A percentile compares a stretch with the other conserved stretches of the same genome.
Evolutionary conservation across 2,888 invertebrate genomes (phyloP).

Genomic region (Orthosia gothica): DNA sequence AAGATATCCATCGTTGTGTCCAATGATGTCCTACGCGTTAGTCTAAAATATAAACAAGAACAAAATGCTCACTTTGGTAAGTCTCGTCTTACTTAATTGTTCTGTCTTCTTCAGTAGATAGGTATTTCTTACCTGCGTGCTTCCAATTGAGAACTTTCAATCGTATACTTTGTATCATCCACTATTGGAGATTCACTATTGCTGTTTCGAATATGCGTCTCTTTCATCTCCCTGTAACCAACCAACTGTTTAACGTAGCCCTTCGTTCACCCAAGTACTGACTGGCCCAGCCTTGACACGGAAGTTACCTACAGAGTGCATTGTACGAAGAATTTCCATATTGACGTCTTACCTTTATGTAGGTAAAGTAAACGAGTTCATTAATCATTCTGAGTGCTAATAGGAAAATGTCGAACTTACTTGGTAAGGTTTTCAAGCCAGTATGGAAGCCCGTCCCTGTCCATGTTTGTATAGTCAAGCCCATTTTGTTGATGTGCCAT

Average conservation of each 20-base stretch:
- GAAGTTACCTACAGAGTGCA: conserved; percentile 71
- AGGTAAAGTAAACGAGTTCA: conserved; percentile 61
- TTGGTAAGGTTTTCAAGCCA: conserved; percentile 89
- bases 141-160: conserved; percentile 74
- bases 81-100: neutral
- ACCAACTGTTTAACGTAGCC: conserved; percentile 23
- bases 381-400: conserved; percentile 73
- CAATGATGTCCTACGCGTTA: conserved; percentile 83
- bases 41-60: conserved; percentile 70
- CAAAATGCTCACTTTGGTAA: conserved; percentile 3
- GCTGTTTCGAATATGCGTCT: conserved; percentile 83
- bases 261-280: conserved; percentile 36
- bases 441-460: conserved; percentile 79
- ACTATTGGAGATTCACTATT: conserved; percentile 73
- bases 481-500: conserved; percentile 86
- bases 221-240: conserved; percentile 86
- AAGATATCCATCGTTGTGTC: conserved; percentile 82
- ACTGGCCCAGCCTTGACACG: conserved; percentile 77
- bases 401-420: conserved; percentile 73
- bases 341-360: conserved; percentile 68
- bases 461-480: conserved; percentile 79
- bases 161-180: conserved; percentile 70
- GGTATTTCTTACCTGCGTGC: conserved; percentile 73
- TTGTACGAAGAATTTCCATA: conserved; percentile 70
- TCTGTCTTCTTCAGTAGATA: neutral